Evolutionary conservation across 2,113 vertebrate species (phyloP), one percentile per base, ranked within the genome.

Genomic region (Formicarius rufipectus): DNA sequence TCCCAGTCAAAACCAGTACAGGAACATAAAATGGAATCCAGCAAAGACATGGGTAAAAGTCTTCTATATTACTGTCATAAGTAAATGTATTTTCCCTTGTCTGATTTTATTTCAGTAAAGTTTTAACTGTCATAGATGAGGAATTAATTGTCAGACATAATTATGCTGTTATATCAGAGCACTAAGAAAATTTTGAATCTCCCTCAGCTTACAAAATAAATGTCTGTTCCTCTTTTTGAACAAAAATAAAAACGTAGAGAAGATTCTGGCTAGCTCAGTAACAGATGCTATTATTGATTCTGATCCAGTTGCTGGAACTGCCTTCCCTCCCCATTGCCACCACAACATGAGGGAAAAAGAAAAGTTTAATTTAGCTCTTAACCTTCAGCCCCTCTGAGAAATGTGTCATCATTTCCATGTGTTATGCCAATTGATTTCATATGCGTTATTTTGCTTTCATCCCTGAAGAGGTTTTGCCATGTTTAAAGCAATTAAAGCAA

Each of bases 341-440:
- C 49, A 94, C 37, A 89, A 78, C 44, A 86, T 71, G 63, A 84
- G 27, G 77, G 90, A 45, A 45, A 45, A 93, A 52, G 6, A n/a
- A 39, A 66, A 84, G 58, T 90, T 95, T 91, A 72, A 86, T 88
- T 84, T 88, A 86, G 30, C 47, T 88, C 39, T 84, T 91, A 93
- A 83, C 75, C 47, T 86, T 66, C 39, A 89, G 20, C 14, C 17
- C 42, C 40, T 83, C 50, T 78, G 37, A 91, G 78, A 47, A 90
- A n/a, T 35, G 13, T 74, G 69, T 67, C 93, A 89, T 94, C 27
- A 87, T 90, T 93, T 94, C 45, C 21, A 68, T 58, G 33, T 72
- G 18, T 91, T 94, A 80, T 78, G 83, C 25, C 93, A 87, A 92
- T 62, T 93, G 77, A 95, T 85, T 92, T 93, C 37, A 72, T 68